phyloP scores from a whole-genome alignment of 2,888 invertebrate genomes.

The Apamea sordens region DNA sequence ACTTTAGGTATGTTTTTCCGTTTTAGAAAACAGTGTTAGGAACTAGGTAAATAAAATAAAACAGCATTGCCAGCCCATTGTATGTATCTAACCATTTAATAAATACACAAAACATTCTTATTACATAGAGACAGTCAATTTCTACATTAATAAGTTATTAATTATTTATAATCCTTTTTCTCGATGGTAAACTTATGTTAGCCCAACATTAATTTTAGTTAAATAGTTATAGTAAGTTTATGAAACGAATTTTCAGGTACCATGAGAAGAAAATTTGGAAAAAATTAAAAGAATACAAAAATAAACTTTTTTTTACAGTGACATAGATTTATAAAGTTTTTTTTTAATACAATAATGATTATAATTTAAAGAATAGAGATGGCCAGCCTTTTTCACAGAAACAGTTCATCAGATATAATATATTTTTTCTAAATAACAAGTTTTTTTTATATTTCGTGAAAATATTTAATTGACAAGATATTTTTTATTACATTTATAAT shows the following conservation, averaged over 20 bases:
- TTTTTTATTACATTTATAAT: slow-evolving; percentile 57
- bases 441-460: slow-evolving; percentile 51
- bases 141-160: slow-evolving; percentile 73
- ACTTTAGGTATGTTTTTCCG: too few species aligned
- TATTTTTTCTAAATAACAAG: slow-evolving; percentile 37
- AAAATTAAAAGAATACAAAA: neutral
- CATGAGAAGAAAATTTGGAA: slow-evolving; percentile 51
- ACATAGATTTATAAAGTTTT: slow-evolving; percentile 42
- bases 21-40: neutral
- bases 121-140: slow-evolving; percentile 80
- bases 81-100: slow-evolving; percentile 83
- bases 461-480: slow-evolving; percentile 74
- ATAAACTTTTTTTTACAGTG: slow-evolving; percentile 12
- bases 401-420: slow-evolving; percentile 44
- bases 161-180: slow-evolving; percentile 66
- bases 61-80: slow-evolving; percentile 70
- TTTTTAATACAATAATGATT: slow-evolving; percentile 41
- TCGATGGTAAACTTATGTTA: slow-evolving; percentile 88
- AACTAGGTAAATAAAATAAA: slow-evolving; percentile 60
- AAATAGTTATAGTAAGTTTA: slow-evolving; percentile 41
- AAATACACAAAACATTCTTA: slow-evolving; percentile 81
- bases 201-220: slow-evolving; percentile 57
- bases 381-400: slow-evolving; percentile 75
- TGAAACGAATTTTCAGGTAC: slow-evolving; percentile 65
- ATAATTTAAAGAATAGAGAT: slow-evolving; percentile 37